Conservation (phyloP, 2,797 vertebrate genomes). For the Microcaecilia unicolor region DNA sequence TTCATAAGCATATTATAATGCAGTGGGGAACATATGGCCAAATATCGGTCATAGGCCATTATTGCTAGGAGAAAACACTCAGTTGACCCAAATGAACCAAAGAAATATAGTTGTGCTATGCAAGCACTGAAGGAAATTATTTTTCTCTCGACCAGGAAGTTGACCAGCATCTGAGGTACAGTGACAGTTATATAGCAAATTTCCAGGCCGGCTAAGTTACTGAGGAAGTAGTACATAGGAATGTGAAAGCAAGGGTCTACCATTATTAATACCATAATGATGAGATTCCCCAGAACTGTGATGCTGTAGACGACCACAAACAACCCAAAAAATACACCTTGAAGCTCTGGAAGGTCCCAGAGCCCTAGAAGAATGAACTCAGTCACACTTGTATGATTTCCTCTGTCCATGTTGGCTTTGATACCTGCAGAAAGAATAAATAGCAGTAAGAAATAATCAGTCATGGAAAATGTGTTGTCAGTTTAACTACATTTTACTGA, state of each 20-base stretch:
- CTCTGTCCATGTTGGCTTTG: not conserved
- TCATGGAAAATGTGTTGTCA: no score
- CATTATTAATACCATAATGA: constrained; percentile 1
- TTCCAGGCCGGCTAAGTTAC: constrained; percentile 8
- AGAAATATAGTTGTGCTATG: constrained; percentile 5
- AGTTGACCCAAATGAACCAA: not conserved
- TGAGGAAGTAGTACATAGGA: constrained; percentile 11
- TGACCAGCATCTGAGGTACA: constrained; percentile 6
- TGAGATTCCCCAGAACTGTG: constrained; percentile 1
- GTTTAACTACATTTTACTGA: no score
- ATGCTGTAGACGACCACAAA: constrained; percentile 4
- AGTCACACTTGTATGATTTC: not conserved
- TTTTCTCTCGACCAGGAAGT: not conserved
- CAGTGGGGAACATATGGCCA: constrained; percentile 10
- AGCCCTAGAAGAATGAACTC: constrained; percentile 12
- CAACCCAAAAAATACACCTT: constrained; percentile 1
- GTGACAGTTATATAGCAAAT: constrained; percentile 10
- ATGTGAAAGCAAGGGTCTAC: not conserved
- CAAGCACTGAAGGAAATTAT: constrained; percentile 1
- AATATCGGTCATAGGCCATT: constrained; percentile 15
- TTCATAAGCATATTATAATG: constrained; percentile 7
- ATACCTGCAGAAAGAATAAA: no score
- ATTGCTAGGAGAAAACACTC: constrained; percentile 11
- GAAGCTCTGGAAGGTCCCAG: not conserved
- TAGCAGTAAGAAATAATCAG: no score